Conservation (phyloP, 1,140 invertebrate species). For the Drosophila novamexicana region DNA sequence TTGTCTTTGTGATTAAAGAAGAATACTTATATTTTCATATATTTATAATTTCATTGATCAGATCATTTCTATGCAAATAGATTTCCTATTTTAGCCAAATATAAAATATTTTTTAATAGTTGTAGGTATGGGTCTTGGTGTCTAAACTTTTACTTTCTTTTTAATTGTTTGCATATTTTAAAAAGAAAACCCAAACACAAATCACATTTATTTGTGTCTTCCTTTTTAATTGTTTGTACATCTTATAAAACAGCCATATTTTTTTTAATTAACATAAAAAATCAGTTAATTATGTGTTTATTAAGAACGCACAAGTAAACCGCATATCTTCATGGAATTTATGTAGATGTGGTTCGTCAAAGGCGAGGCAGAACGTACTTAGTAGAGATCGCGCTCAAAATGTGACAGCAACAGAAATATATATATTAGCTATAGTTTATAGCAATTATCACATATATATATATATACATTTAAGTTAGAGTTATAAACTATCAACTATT, state of each 20-base stretch:
- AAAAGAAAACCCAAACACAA: too few species aligned
- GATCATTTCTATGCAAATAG: not conserved
- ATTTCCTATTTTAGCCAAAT: not conserved
- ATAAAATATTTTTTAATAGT: not conserved
- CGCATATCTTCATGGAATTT: not conserved
- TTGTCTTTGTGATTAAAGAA: too few species aligned
- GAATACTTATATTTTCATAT: too few species aligned
- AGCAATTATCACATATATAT: not conserved
- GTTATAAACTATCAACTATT: too few species aligned
- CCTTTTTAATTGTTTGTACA: too few species aligned
- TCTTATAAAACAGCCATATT: too few species aligned
- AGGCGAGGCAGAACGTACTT: conserved; percentile 1
- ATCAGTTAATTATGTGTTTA: not conserved
- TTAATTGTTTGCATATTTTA: too few species aligned
- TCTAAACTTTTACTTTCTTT: too few species aligned
- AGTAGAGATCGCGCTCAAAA: not conserved
- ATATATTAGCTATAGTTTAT: not conserved
- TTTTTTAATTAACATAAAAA: not conserved
- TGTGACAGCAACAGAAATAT: conserved; percentile 7
- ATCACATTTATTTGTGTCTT: too few species aligned
- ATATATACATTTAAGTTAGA: too few species aligned
- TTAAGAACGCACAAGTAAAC: not conserved
- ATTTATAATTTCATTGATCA: too few species aligned
- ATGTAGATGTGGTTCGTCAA: not conserved
- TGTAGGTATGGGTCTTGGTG: too few species aligned